Evolutionary conservation across 2,113 vertebrate genomes (phyloP), one percentile per base, ranked within the genome.

Genomic region (Euleptes europaea): DNA sequence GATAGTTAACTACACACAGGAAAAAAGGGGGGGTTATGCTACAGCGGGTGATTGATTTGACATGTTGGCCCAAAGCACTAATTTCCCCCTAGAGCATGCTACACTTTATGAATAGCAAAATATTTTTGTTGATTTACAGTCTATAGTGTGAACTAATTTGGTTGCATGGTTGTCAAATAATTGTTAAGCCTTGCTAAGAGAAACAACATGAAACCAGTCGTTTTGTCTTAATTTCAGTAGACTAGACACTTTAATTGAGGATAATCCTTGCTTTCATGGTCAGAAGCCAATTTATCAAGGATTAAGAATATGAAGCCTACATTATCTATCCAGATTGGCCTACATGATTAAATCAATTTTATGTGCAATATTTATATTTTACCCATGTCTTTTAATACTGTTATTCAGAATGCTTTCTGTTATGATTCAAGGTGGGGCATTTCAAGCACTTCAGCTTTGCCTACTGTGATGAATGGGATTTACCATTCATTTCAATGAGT

Each of bases 221-320:
- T 86, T 90, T 88, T 83, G 49, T 57, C 57, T 84, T 91, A 31
- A 84, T 89, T 91, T 90, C 73, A 88, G 80, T 2, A 65, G 33
- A 74, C 15, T 69, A 86, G 74, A 90, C 1, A 2, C 5, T 23
- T 82, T 38, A 79, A 88, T 11, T 82, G 51, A 85, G 4, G 44
- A 76, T 87, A 86, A 82, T 70, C 4, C 57, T 72, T 51, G 65
- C 57, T 90, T 89, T 86, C 65, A 80, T 49, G 54, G 1, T 66
- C 63, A 40, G 3, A 89, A 13, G 35, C 76, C 23, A 70, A 23
- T 82, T 83, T 86, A 76, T 78, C 80, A 78, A 23, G 47, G 40
- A 89, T 82, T 89, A 90, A 1, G 23, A 90, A 38, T 10, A n/a
- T 21, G 78, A 79, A 1, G 74, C 13, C 57, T 87, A 21, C 38